phyloP scores from a whole-genome alignment of 2,113 vertebrate genomes.

The Apodemus sylvaticus region DNA sequence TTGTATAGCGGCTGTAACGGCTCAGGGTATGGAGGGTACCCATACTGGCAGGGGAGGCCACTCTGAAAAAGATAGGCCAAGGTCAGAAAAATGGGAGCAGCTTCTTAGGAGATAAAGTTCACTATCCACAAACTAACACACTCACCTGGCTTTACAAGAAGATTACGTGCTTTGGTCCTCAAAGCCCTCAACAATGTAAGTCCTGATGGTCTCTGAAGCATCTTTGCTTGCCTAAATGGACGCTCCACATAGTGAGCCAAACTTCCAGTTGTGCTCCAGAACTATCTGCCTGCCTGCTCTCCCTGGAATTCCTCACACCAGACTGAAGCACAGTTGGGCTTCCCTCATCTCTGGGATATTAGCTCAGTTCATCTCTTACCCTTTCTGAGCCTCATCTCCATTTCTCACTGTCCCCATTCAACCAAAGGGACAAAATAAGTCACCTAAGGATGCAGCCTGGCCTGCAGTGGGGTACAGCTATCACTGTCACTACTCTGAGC shows the following conservation, averaged over 20 bases:
- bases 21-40: conserved; percentile 90
- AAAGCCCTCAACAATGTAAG: not conserved
- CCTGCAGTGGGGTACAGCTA: not conserved
- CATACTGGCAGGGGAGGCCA: conserved; percentile 88
- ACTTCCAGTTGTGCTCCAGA: not conserved
- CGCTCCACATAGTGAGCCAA: not conserved
- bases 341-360: not conserved
- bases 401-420: too few species aligned
- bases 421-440: not conserved
- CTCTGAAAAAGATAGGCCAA: conserved; percentile 85
- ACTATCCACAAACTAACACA: not conserved
- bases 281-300: not conserved
- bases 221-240: not conserved
- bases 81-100: conserved; percentile 26
- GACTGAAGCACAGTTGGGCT: not conserved
- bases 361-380: not conserved
- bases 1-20: conserved; percentile 95
- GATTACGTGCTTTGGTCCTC: not conserved
- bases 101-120: not conserved
- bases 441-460: not conserved
- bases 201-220: not conserved
- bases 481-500: not conserved
- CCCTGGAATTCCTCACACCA: not conserved
- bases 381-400: not conserved
- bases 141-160: not conserved